phyloP scores from a whole-genome alignment of 2,113 vertebrate genomes.

The Raja brachyura region DNA sequence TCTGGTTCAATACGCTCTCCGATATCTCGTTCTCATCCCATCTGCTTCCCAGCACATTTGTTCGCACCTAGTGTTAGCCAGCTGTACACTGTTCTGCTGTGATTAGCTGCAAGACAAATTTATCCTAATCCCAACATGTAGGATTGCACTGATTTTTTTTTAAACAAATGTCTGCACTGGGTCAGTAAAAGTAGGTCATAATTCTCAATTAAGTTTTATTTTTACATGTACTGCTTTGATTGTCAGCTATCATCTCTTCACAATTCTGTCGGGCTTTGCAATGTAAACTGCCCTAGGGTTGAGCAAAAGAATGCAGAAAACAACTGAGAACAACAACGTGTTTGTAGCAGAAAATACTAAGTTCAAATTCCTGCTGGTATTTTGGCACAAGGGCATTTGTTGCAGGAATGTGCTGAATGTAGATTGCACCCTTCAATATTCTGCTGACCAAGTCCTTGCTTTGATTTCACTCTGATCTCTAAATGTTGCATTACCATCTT shows the following conservation, averaged over 20 bases:
- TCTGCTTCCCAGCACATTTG: no score
- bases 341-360: not conserved
- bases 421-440: not conserved
- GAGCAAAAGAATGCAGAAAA: conserved; percentile 26
- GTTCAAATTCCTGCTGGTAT: not conserved
- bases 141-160: not conserved
- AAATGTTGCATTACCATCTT: not conserved
- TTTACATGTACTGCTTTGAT: not conserved
- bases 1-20: no score
- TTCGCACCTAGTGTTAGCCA: no score
- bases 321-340: conserved; percentile 6
- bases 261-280: not conserved
- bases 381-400: not conserved
- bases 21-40: no score
- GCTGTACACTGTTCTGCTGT: no score
- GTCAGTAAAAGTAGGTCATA: not conserved
- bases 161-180: not conserved
- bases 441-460: not conserved
- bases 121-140: not conserved
- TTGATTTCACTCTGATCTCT: not conserved
- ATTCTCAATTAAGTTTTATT: not conserved
- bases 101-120: not conserved
- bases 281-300: not conserved
- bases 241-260: not conserved
- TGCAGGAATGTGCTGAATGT: conserved; percentile 3